Evolutionary conservation across 2,797 vertebrate genomes (phyloP).

Genomic region (Mormyrops boulengeri): DNA sequence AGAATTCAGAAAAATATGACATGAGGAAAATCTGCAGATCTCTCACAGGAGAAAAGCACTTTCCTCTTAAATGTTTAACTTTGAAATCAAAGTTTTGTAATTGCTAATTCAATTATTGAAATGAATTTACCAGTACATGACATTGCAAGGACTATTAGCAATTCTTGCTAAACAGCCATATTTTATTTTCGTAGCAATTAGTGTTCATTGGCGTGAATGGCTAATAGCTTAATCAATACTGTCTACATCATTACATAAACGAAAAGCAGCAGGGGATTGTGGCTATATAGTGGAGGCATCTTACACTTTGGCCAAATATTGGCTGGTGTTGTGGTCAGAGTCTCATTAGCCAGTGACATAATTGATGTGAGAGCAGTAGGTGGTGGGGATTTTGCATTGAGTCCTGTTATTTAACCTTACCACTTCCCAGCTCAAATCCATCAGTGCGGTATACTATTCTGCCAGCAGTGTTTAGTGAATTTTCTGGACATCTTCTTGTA

Average conservation of each 20-base stretch:
- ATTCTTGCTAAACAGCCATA: not conserved
- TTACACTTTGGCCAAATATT: not conserved
- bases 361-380: not conserved
- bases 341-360: not conserved
- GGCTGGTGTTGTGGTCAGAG: not conserved
- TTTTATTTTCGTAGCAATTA: not conserved
- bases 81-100: not conserved
- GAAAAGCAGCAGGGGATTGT: not conserved
- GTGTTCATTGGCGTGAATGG: constrained; percentile 1
- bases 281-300: not conserved
- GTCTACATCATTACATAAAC: not conserved
- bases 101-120: not conserved
- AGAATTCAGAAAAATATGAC: not conserved
- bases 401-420: not conserved
- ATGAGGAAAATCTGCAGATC: not conserved
- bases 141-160: not conserved
- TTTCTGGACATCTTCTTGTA: not conserved
- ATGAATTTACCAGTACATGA: not conserved
- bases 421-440: not conserved
- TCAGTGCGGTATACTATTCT: not conserved
- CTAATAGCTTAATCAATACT: not conserved
- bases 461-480: not conserved
- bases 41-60: not conserved
- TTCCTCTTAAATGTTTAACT: not conserved
- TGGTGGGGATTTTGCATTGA: not conserved